These are phyloP conservation scores for Panthera uncia DNA, from an alignment of 2,113 vertebrate species.

Conservation along the genomic window DNA sequence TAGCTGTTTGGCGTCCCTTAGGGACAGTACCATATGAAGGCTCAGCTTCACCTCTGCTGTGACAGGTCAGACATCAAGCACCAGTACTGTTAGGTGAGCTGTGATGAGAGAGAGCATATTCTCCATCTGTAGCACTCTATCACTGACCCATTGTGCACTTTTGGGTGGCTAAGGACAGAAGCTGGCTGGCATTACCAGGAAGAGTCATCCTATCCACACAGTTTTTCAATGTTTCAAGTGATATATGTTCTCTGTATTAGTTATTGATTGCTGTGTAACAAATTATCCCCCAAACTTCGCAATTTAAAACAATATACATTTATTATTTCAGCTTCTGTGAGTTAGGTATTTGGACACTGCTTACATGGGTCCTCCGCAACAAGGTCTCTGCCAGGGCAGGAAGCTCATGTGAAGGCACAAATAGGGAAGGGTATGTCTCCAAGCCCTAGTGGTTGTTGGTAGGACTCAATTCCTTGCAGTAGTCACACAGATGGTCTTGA, in stretches of 20 bases:
- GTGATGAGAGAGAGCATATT: background rate
- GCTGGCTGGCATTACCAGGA: background rate
- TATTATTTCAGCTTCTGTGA: background rate
- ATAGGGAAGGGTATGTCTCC: background rate
- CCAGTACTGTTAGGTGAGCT: background rate
- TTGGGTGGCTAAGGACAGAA: background rate
- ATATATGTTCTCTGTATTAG: background rate
- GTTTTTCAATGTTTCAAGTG: background rate
- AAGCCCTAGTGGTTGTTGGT: background rate
- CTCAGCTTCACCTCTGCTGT: background rate
- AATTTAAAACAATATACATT: background rate
- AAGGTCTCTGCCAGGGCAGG: background rate
- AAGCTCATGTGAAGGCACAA: background rate
- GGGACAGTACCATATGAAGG: background rate
- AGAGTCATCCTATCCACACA: background rate
- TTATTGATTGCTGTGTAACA: background rate
- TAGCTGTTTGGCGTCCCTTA: background rate
- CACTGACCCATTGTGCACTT: too few relatives aligned
- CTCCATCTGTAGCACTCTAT: background rate
- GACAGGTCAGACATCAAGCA: background rate
- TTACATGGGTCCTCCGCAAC: background rate
- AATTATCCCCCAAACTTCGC: background rate
- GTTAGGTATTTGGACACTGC: background rate
- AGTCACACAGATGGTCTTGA: background rate
- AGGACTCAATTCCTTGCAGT: background rate